phyloP scores from a whole-genome alignment of 2,797 vertebrate genomes.

The Sternarchorhynchus goeldii region DNA sequence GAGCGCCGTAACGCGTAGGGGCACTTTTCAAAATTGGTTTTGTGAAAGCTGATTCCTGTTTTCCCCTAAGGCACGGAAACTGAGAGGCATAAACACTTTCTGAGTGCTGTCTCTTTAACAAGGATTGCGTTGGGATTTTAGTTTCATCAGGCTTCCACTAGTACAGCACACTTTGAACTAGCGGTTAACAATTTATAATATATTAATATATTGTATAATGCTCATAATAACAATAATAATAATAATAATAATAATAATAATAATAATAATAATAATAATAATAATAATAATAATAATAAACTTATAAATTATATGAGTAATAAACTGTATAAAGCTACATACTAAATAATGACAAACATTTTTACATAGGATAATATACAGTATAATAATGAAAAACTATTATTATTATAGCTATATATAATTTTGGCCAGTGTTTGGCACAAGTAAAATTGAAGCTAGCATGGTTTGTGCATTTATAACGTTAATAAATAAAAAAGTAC shows the following conservation, averaged over 20 bases:
- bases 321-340: background rate
- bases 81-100: conserved; percentile 17
- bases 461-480: background rate
- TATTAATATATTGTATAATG: no score
- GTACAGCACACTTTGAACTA: background rate
- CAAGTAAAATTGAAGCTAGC: background rate
- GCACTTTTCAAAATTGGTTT: conserved; percentile 39
- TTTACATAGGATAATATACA: no score
- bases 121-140: conserved; percentile 11
- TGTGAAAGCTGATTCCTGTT: conserved; percentile 30
- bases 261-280: no score
- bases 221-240: no score
- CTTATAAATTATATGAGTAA: background rate
- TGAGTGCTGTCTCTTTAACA: background rate
- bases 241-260: no score
- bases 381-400: no score
- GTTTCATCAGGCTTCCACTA: background rate
- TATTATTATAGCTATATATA: no score
- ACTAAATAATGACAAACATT: no score
- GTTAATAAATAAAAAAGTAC: background rate
- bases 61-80: conserved; percentile 12
- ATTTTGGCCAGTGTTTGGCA: no score
- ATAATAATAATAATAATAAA: no score
- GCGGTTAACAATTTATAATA: background rate
- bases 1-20: conserved; percentile 32